Evolutionary conservation across 2,113 vertebrate genomes (phyloP), one percentile per base, ranked within the genome.

Genomic region (Pygoscelis antarcticus): DNA sequence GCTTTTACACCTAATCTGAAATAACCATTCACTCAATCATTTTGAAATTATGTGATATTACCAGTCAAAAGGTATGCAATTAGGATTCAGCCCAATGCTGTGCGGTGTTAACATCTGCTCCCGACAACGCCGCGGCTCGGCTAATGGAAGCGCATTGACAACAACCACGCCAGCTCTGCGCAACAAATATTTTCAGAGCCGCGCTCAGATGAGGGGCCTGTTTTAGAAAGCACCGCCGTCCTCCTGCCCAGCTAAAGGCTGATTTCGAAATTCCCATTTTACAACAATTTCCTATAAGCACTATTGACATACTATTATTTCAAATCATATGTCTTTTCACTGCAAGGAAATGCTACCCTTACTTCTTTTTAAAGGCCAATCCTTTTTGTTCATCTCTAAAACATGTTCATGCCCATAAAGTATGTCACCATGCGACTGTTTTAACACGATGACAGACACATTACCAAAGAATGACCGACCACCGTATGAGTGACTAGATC

Each of bases 271-370:
- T 98, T 92, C 96, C 97, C 97, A 96, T 98, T 98, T 98, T 96
- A 92, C 92, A 97, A 97, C 98, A 98, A 98, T 99, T 99, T 98
- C 98, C 97, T 97, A 85, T 77, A 90, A 98, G 98, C 98, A 96
- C 98, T 98, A 98, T 98, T 98, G 99, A 98, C 98, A 97, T 96
- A 92, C 98, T 98, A 98, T 99, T 99, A 99, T 99, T 99, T 98
- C 98, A 99, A 99, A 99, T 99, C 98, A 98, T 95, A 98, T 97
- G 94, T 97, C 98, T 98, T 98, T 98, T 98, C 97, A 93, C 96
- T 85, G 98, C 98, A 93, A 98, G 95, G 96, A 98, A 98, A 98
- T 95, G 98, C 98, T 98, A 97, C 98, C 98, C 98, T 98, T 97
- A 97, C 98, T 98, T 89, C 97, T 97, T 98, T 98, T 97, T 98